Percentiles rank a stretch among this genome's conserved stretches.
phyloP scores from a whole-genome alignment of 2,888 invertebrate genomes.

The Plagiodera versicolora region DNA sequence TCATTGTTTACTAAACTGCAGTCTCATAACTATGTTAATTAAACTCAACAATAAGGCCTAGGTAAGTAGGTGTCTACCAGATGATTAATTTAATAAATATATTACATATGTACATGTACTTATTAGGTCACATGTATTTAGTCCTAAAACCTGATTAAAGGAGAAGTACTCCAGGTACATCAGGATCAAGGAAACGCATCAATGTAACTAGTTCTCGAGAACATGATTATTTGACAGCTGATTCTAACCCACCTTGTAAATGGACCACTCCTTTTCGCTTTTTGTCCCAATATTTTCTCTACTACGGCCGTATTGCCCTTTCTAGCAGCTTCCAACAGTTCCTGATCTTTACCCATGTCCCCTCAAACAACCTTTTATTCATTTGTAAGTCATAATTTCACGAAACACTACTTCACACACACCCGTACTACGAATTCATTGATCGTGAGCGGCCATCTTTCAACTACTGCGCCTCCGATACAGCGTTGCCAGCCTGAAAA shows the following conservation, averaged over 20 bases:
- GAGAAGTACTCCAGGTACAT: background rate
- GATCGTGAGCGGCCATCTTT: constrained; percentile 76
- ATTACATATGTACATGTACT: no score
- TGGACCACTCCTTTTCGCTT: constrained; percentile 90
- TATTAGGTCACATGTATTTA: no score
- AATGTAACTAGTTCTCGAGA: constrained; percentile 11
- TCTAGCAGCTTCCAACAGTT: constrained; percentile 92
- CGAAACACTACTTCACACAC: constrained; percentile 56
- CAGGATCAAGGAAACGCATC: background rate
- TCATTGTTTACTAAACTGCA: no score
- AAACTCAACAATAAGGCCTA: no score
- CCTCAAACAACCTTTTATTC: constrained; percentile 42
- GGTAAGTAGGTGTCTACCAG: no score
- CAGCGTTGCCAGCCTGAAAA: constrained; percentile 39
- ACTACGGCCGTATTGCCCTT: constrained; percentile 87
- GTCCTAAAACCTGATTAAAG: background rate
- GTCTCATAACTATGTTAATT: no score
- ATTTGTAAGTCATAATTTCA: constrained; percentile 49
- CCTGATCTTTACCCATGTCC: constrained; percentile 94
- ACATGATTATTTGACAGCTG: constrained; percentile 41
- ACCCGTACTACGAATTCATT: constrained; percentile 71
- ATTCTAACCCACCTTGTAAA: constrained; percentile 78
- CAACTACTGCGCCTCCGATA: constrained; percentile 53
- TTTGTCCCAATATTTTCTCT: constrained; percentile 87
- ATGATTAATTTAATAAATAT: no score